Base-by-base conservation (phyloP, 1,140 invertebrate genomes). In the Caenorhabditis tropicalis region DNA sequence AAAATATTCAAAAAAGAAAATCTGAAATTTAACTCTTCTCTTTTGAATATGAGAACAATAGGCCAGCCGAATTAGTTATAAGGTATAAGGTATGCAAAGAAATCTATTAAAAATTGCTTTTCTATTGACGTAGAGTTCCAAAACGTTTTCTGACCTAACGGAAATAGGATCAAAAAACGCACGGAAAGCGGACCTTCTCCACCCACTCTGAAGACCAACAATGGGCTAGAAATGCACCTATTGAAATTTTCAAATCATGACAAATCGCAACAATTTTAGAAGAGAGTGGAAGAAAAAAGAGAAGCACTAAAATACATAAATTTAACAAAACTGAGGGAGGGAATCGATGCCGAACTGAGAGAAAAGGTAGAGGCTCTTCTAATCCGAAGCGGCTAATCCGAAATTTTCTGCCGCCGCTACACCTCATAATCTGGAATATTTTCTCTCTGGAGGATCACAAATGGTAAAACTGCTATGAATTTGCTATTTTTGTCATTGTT, bases 121-220 rank as follows among this genome's bases (percentile, higher is more conserved):
- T 19, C 7, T 33, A 65, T 10, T 74, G 65, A 74, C 65, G 65
- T 74, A 46, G 19, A 10, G 36, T 46, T 36, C 65, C 10, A 39
- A 74, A 43, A 27, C 65, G 65, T 74, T 39, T 39, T 65, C 58
- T 65, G 58, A 65, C 58, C 58, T 36, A 43, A 39, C 65, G 19
- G n/a, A 74, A 74, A 74, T 46, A 74, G 65, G 33, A 74, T 74
- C 65, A 43, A 74, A 65, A 65, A 65, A 65, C 58, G 58, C 19
- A 43, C 5, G 39, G 39, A 12, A n/a, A n/a, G n/a, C n/a, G 60
- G 60, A 5, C 31, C 24, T 24, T 10, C 36, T 46, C 36, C 65
- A 74, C 65, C 65, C 65, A 74, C 65, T 74, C 36, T 74, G n/a
- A 10, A 36, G 19, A 65, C 9, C 36, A 74, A 74, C 65, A 74